Conservation (phyloP, 2,113 vertebrate genomes). For the Rhinogobius similis region DNA sequence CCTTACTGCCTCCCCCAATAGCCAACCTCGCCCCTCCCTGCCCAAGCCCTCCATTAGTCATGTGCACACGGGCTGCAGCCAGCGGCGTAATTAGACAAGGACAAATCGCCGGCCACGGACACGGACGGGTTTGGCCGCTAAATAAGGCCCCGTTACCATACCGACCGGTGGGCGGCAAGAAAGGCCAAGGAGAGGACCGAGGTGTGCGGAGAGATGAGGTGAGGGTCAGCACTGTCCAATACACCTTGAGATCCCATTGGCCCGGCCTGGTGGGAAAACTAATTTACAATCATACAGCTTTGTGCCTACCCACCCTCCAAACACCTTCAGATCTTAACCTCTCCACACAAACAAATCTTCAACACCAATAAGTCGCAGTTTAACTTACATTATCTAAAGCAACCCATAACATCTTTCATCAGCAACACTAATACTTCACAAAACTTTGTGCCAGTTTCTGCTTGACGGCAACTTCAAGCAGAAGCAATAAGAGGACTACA, state of each 20-base stretch:
- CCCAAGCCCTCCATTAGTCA: slow-evolving; percentile 87
- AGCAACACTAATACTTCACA: neutral
- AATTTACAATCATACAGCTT: slow-evolving; percentile 64
- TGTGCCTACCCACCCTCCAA: slow-evolving; percentile 20
- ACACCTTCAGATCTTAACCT: slow-evolving; percentile 10
- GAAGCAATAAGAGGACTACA: slow-evolving; percentile 68
- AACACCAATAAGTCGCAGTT: slow-evolving; percentile 10
- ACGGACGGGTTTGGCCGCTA: slow-evolving; percentile 80
- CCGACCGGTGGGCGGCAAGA: slow-evolving; percentile 73
- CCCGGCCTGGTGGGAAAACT: slow-evolving; percentile 46
- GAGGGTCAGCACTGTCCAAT: slow-evolving; percentile 51
- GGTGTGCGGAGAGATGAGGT: slow-evolving; percentile 33
- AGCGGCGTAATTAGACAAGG: slow-evolving; percentile 95
- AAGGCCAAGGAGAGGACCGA: slow-evolving; percentile 59
- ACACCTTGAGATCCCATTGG: slow-evolving; percentile 42
- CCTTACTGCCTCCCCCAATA: slow-evolving; percentile 73
- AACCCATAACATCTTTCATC: slow-evolving; percentile 2
- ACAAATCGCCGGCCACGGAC: slow-evolving; percentile 83
- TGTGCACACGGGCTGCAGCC: slow-evolving; percentile 86
- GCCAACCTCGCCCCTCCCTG: slow-evolving; percentile 77
- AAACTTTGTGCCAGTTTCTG: neutral
- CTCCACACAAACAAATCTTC: slow-evolving; percentile 15
- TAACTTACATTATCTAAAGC: neutral
- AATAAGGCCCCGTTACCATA: slow-evolving; percentile 82
- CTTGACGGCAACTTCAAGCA: slow-evolving; percentile 37